phyloP scores from a whole-genome alignment of 2,888 invertebrate genomes.

The Morpho helenor region DNA sequence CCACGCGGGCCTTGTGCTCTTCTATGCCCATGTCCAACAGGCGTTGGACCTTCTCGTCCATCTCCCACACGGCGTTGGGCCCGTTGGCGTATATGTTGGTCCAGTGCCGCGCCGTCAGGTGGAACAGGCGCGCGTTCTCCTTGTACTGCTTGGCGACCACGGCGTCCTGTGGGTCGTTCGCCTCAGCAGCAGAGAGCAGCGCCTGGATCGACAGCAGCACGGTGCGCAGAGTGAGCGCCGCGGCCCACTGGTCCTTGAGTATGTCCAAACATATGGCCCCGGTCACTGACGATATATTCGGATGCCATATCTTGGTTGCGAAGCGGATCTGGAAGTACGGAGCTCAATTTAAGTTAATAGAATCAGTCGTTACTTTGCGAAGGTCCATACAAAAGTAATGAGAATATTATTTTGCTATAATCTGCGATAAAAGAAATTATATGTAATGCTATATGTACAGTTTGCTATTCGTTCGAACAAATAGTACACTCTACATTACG shows the following conservation, averaged over 20 bases:
- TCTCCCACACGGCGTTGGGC: slow-evolving; percentile 80
- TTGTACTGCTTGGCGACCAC: slow-evolving; percentile 98
- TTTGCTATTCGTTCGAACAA: too few species aligned
- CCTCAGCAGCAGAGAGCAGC: slow-evolving; percentile 91
- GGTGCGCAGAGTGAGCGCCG: slow-evolving; percentile 98
- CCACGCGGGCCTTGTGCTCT: slow-evolving; percentile 92
- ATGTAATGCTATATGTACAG: too few species aligned
- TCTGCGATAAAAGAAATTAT: too few species aligned
- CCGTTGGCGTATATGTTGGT: slow-evolving; percentile 95
- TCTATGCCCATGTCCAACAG: slow-evolving; percentile 97
- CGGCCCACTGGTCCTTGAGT: slow-evolving; percentile 99
- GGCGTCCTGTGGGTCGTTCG: slow-evolving; percentile 96
- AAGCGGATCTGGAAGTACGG: slow-evolving; percentile 88
- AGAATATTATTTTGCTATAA: too few species aligned
- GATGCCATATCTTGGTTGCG: slow-evolving; percentile 99
- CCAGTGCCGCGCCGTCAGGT: slow-evolving; percentile 97
- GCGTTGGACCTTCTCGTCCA: slow-evolving; percentile 92
- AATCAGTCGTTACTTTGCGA: too few species aligned
- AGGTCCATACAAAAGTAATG: too few species aligned
- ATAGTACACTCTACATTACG: too few species aligned
- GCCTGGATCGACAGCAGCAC: slow-evolving; percentile 98
- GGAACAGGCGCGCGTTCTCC: slow-evolving; percentile 91
- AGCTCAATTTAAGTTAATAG: too few species aligned
- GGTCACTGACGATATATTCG: slow-evolving; percentile 99
- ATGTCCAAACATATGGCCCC: slow-evolving; percentile 99